Evolutionary conservation across 2,797 vertebrate species (phyloP).

Genomic region (Salarias fasciatus): DNA sequence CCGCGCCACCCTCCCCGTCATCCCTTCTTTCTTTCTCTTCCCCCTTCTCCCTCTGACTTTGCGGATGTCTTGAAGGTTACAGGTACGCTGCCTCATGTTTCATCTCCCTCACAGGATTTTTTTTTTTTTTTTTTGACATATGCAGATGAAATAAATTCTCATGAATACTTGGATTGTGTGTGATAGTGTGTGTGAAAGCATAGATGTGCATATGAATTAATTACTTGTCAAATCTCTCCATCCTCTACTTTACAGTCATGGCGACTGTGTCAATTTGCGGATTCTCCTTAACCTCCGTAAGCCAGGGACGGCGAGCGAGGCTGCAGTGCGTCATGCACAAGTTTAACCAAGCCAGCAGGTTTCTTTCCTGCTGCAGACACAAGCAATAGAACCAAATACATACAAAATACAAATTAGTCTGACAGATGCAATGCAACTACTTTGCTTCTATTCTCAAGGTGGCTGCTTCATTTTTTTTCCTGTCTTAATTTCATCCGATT

Average conservation of each 20-base stretch:
- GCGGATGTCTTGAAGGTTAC: conserved; percentile 58
- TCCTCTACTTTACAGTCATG: background rate
- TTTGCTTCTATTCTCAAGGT: too few species aligned
- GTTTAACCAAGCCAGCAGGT: too few species aligned
- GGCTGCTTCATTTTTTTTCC: too few species aligned
- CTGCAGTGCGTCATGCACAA: conserved; percentile 6
- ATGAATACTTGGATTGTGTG: background rate
- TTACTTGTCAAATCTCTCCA: background rate
- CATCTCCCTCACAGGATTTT: conserved; percentile 14
- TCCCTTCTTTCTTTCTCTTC: conserved; percentile 4
- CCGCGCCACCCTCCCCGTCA: background rate
- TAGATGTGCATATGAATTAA: conserved; percentile 2
- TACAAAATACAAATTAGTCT: too few species aligned
- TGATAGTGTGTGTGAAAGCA: conserved; percentile 1
- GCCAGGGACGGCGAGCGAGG: background rate
- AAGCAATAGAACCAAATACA: too few species aligned
- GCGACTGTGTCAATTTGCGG: background rate
- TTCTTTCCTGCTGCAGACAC: background rate
- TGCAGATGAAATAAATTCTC: conserved; percentile 2
- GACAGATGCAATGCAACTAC: too few species aligned
- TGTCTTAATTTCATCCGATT: too few species aligned
- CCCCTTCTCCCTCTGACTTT: conserved; percentile 47
- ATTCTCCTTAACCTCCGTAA: background rate
- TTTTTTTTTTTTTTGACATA: too few species aligned
- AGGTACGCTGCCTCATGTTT: conserved; percentile 12